Evolutionary conservation across 1,140 invertebrate species (phyloP).

Genomic region (Temnothorax nylanderi): DNA sequence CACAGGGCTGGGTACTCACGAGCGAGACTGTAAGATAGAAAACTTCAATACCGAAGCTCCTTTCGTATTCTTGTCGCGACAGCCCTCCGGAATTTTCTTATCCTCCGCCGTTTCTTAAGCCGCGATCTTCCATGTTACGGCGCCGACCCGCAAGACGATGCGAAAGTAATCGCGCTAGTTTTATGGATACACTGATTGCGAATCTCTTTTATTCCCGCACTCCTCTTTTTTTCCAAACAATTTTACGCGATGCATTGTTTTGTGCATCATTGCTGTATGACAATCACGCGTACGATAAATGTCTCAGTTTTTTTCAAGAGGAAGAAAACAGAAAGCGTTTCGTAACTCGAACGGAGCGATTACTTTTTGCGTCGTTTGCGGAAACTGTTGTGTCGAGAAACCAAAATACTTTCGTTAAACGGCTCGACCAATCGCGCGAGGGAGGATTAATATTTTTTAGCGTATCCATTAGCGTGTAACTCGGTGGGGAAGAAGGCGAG

Average conservation of each 20-base stretch:
- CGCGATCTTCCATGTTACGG: conserved; percentile 60
- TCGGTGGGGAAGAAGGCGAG: conserved; percentile 32
- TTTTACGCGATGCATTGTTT: background rate
- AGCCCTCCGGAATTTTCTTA: conserved; percentile 28
- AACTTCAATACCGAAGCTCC: conserved; percentile 39
- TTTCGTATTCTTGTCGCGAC: conserved; percentile 56
- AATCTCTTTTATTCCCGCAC: background rate
- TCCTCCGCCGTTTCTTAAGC: conserved; percentile 56
- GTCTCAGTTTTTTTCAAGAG: background rate
- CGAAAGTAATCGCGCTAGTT: conserved; percentile 29
- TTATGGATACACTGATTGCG: background rate
- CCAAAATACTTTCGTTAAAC: conserved; percentile 79
- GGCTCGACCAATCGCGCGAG: conserved; percentile 62
- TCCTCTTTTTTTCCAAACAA: background rate
- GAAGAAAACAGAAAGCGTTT: background rate
- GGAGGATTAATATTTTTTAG: conserved; percentile 73
- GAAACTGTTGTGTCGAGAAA: conserved; percentile 58
- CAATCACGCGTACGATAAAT: background rate
- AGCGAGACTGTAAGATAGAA: conserved; percentile 49
- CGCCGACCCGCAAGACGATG: background rate
- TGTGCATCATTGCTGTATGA: background rate
- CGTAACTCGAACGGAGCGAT: background rate
- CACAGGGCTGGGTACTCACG: conserved; percentile 48
- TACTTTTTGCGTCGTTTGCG: conserved; percentile 7
- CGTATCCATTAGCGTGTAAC: conserved; percentile 45